Percentiles rank a stretch among this genome's conserved stretches.
Evolutionary conservation across 2,797 vertebrate genomes (phyloP).

Genomic region (Enteromius unitaeniatus): DNA sequence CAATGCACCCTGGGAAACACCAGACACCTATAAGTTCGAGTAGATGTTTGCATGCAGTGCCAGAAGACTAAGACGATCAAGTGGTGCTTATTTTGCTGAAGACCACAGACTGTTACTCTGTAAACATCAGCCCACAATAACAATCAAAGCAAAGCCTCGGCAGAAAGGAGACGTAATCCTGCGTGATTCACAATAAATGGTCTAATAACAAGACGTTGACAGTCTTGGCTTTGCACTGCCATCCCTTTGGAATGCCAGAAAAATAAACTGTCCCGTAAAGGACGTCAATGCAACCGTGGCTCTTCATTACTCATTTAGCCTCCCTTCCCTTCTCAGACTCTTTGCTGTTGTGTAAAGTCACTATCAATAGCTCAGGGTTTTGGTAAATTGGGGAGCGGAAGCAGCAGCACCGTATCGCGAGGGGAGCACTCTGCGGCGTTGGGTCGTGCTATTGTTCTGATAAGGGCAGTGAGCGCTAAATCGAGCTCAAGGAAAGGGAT

Average conservation of each 20-base stretch:
- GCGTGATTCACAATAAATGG: neutral
- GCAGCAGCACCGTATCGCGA: slow-evolving; percentile 54
- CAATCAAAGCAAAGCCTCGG: slow-evolving; percentile 5
- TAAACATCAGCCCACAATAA: slow-evolving; percentile 30
- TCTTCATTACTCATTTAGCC: slow-evolving; percentile 25
- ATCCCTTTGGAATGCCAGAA: slow-evolving; percentile 17
- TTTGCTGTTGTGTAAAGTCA: slow-evolving; percentile 15
- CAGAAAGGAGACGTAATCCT: neutral
- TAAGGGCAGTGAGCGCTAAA: slow-evolving; percentile 63
- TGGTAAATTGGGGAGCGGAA: slow-evolving; percentile 54
- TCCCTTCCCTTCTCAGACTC: neutral
- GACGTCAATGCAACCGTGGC: slow-evolving; percentile 18
- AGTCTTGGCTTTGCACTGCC: neutral
- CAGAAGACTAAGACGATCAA: slow-evolving; percentile 3
- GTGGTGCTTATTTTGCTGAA: slow-evolving; percentile 33
- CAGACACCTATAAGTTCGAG: slow-evolving; percentile 6
- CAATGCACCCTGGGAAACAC: slow-evolving; percentile 50
- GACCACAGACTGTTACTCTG: slow-evolving; percentile 15
- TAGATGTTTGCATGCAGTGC: slow-evolving; percentile 12
- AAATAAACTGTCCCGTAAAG: slow-evolving; percentile 2
- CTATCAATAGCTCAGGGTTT: slow-evolving; percentile 52
- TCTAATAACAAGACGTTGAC: neutral
- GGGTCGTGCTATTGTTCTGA: slow-evolving; percentile 65
- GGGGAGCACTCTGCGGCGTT: slow-evolving; percentile 35
- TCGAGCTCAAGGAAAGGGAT: slow-evolving; percentile 68